Conservation (phyloP, 2,113 vertebrate genomes). For the Syngnathus scovelli region DNA sequence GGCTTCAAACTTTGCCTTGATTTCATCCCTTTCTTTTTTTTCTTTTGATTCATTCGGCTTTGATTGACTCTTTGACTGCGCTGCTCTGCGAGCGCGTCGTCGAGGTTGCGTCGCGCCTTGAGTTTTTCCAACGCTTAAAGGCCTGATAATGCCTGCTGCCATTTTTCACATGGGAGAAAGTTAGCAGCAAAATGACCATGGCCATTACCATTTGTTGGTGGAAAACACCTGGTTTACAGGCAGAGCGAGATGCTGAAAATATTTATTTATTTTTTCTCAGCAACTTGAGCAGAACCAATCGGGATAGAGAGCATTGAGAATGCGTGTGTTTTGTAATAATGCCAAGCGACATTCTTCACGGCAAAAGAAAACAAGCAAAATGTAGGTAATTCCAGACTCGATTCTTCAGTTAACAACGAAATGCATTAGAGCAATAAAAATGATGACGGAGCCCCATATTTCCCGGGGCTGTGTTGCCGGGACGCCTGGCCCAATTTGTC, state of each 20-base stretch:
- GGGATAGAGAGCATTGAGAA: not conserved
- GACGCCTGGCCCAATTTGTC: constrained; percentile 67
- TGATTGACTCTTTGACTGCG: constrained; percentile 48
- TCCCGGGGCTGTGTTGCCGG: constrained; percentile 61
- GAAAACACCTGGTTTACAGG: not conserved
- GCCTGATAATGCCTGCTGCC: constrained; percentile 27
- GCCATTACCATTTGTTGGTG: no score
- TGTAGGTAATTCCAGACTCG: constrained; percentile 60
- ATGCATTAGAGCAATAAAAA: constrained; percentile 71
- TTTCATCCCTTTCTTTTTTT: constrained; percentile 54
- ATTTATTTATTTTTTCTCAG: not conserved
- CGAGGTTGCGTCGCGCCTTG: constrained; percentile 21
- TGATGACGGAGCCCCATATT: constrained; percentile 60
- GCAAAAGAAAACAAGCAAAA: constrained; percentile 42
- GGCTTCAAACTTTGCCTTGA: constrained; percentile 48
- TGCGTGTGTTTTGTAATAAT: not conserved
- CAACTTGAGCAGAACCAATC: not conserved
- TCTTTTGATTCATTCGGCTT: constrained; percentile 49
- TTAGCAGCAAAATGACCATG: constrained; percentile 11
- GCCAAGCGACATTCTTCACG: not conserved
- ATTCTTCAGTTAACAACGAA: constrained; percentile 70
- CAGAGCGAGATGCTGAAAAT: not conserved
- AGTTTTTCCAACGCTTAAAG: constrained; percentile 33
- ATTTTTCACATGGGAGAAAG: constrained; percentile 30
- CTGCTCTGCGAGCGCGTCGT: constrained; percentile 14